Percentiles rank a stretch among this genome's conserved stretches.
These are phyloP conservation scores for Gonioctena quinquepunctata DNA, from an alignment of 1,140 invertebrate genomes.

Conservation along the genomic window DNA sequence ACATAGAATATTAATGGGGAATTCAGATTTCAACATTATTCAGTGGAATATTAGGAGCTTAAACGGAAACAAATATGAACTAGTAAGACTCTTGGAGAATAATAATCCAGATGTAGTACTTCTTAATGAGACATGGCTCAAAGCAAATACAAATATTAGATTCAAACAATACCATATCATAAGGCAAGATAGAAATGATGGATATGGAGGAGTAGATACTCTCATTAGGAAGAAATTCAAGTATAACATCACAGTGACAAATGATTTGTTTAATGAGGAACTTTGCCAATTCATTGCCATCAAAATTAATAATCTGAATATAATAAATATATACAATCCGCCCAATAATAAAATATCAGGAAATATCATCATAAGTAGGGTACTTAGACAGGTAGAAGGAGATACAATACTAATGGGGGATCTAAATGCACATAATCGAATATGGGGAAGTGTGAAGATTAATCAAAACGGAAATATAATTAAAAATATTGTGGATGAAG, in stretches of 20 bases:
- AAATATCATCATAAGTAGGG: background rate
- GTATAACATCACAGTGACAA: background rate
- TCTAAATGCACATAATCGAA: constrained; percentile 11
- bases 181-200: constrained; percentile 22
- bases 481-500: background rate
- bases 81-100: background rate
- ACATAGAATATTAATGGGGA: too few species aligned
- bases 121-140: constrained; percentile 23
- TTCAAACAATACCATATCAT: constrained; percentile 17
- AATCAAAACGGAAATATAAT: constrained; percentile 5
- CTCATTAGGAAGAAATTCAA: constrained; percentile 3
- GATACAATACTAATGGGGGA: constrained; percentile 3
- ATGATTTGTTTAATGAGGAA: background rate
- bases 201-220: constrained; percentile 24
- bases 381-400: background rate
- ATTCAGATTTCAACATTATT: too few species aligned
- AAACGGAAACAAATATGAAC: constrained; percentile 1
- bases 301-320: background rate
- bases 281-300: background rate
- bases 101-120: constrained; percentile 8
- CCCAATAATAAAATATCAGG: background rate
- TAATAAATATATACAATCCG: constrained; percentile 11
- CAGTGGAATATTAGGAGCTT: constrained; percentile 19
- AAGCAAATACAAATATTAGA: constrained; percentile 5
- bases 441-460: background rate